Evolutionary conservation across 2,888 invertebrate species (phyloP).

Genomic region (Cabera pusaria): DNA sequence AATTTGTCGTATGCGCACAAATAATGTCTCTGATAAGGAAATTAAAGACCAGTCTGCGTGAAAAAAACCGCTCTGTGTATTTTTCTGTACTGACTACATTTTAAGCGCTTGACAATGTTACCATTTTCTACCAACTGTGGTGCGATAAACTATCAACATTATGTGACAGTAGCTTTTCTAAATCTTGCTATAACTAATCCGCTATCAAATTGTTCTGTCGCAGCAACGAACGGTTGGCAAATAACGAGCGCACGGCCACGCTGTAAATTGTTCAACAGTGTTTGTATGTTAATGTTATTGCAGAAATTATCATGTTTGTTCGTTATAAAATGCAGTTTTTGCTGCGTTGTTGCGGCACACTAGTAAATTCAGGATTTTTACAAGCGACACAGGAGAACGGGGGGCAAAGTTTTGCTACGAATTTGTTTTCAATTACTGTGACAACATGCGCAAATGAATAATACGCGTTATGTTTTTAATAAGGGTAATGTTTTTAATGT

Average conservation of each 20-base stretch:
- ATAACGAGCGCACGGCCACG: conserved; percentile 28
- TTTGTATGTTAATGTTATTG: conserved; percentile 32
- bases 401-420: too few species aligned
- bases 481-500: too few species aligned
- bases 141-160: conserved; percentile 61
- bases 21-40: too few species aligned
- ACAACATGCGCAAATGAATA: too few species aligned
- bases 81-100: conserved; percentile 10
- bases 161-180: conserved; percentile 57
- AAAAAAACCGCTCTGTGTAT: too few species aligned
- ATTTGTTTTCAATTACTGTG: too few species aligned
- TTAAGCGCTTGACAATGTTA: conserved; percentile 9
- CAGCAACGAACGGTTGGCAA: conserved; percentile 33
- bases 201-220: conserved; percentile 43
- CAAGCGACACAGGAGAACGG: too few species aligned
- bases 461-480: too few species aligned
- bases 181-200: conserved; percentile 45
- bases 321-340: conserved; percentile 10
- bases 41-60: too few species aligned
- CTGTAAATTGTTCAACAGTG: conserved; percentile 31
- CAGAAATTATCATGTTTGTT: conserved; percentile 22
- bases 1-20: too few species aligned
- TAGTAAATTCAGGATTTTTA: conserved; percentile 3
- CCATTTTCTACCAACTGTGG: conserved; percentile 37
- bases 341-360: conserved; percentile 3